These are phyloP conservation scores for Noturus placidus DNA, from an alignment of 2,113 vertebrate genomes.

Conservation along the genomic window DNA sequence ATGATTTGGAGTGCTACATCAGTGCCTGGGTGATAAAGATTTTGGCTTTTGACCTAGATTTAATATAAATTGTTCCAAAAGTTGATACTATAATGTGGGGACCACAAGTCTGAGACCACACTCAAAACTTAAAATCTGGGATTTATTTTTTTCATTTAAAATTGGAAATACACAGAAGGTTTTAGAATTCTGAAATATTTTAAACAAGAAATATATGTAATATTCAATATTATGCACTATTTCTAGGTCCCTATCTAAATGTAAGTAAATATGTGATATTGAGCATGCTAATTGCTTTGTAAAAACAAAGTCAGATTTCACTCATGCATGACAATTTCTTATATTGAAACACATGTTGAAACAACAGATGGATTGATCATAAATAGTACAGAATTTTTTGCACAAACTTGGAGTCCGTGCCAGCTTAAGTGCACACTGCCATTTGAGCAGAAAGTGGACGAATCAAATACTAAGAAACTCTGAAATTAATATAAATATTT, in stretches of 20 bases:
- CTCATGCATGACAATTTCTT: background rate
- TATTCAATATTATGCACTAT: background rate
- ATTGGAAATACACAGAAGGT: background rate
- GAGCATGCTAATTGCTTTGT: background rate
- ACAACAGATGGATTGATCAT: background rate
- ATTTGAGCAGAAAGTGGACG: background rate
- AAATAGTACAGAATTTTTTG: background rate
- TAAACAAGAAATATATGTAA: background rate
- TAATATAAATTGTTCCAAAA: background rate
- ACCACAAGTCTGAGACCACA: background rate
- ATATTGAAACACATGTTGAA: background rate
- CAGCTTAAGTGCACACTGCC: background rate
- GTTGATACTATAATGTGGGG: background rate
- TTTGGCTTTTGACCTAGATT: background rate
- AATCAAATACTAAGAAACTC: background rate
- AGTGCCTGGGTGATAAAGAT: background rate
- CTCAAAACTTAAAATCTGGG: background rate
- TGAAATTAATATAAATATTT: background rate
- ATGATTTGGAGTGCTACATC: background rate
- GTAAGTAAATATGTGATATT: background rate
- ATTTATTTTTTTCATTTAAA: background rate
- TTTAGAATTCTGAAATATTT: background rate
- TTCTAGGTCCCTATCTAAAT: background rate
- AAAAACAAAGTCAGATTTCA: background rate
- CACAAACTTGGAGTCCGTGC: background rate